Evolutionary conservation across 92 coral and sea anemone genomes (phyloP).

Genomic region (Metridium senile): DNA sequence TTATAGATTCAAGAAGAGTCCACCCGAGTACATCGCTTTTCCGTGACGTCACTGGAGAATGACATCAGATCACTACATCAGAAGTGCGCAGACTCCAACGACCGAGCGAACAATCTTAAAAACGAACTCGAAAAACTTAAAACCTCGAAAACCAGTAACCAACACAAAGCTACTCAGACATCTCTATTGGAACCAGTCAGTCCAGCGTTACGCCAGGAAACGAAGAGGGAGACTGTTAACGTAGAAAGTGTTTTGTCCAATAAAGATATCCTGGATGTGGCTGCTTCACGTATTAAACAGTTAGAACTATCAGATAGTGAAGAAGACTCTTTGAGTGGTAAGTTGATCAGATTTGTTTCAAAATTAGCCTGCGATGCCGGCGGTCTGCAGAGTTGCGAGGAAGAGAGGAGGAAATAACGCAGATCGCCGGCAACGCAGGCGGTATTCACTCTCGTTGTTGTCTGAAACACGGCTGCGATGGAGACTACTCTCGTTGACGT

Average conservation of each 20-base stretch:
- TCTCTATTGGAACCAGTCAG: conserved; percentile 33
- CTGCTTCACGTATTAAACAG: conserved; percentile 74
- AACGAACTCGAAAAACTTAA: conserved; percentile 55
- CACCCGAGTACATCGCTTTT: conserved; percentile 75
- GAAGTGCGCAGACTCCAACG: conserved; percentile 62
- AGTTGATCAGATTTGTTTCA: not conserved
- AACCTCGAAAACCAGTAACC: conserved; percentile 6
- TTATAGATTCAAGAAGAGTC: conserved; percentile 90
- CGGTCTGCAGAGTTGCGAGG: no score
- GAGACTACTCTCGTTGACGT: no score
- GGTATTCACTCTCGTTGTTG: no score
- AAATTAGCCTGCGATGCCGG: no score
- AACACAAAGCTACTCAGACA: conserved; percentile 78
- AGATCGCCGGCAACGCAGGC: no score
- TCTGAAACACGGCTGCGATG: no score
- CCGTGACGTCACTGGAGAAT: conserved; percentile 80
- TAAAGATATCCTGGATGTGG: conserved; percentile 67
- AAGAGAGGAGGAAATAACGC: not conserved
- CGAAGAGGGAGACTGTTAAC: conserved; percentile 25
- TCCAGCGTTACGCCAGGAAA: conserved; percentile 28
- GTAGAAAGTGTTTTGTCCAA: conserved; percentile 20
- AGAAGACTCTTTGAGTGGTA: conserved; percentile 60
- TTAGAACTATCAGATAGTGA: conserved; percentile 87
- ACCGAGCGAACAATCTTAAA: conserved; percentile 48
- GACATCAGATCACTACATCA: conserved; percentile 74